phyloP scores from a whole-genome alignment of 2,888 invertebrate genomes.

The Melinaea marsaeus region DNA sequence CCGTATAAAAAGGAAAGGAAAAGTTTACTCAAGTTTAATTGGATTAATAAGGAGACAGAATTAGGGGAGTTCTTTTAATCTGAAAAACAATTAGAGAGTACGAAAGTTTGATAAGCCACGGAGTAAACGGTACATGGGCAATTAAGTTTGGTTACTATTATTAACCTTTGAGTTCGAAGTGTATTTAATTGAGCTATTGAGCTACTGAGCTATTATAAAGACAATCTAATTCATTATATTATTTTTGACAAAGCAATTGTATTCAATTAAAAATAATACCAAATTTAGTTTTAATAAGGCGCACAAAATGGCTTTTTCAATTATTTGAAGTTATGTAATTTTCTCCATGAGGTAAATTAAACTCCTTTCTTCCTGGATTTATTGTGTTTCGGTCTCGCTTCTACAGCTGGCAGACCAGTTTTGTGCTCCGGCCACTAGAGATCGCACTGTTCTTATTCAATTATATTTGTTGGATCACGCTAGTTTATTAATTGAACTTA shows the following conservation, averaged over 20 bases:
- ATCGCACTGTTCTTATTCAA: constrained; percentile 72
- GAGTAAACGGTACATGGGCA: background rate
- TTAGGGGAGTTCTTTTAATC: constrained; percentile 1
- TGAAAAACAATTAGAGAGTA: background rate
- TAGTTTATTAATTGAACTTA: background rate
- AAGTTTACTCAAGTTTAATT: constrained; percentile 2
- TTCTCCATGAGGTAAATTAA: background rate
- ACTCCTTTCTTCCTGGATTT: constrained; percentile 88
- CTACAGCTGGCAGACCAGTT: constrained; percentile 88
- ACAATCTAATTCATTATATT: too few relatives aligned
- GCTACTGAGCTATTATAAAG: too few relatives aligned
- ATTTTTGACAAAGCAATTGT: too few relatives aligned
- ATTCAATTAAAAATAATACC: too few relatives aligned
- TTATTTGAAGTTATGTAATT: background rate
- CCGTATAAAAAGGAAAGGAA: background rate
- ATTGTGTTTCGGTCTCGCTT: constrained; percentile 87
- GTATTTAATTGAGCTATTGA: too few relatives aligned
- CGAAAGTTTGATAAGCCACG: background rate
- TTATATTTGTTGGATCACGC: background rate
- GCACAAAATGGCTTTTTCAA: too few relatives aligned
- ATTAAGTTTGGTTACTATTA: background rate
- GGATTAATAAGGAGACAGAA: constrained; percentile 1
- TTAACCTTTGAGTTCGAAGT: background rate
- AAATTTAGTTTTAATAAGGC: too few relatives aligned
- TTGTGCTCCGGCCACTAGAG: constrained; percentile 86